These are phyloP conservation scores for Lasioglossum calceatum DNA, from an alignment of 2,888 invertebrate genomes.

Conservation along the genomic window DNA sequence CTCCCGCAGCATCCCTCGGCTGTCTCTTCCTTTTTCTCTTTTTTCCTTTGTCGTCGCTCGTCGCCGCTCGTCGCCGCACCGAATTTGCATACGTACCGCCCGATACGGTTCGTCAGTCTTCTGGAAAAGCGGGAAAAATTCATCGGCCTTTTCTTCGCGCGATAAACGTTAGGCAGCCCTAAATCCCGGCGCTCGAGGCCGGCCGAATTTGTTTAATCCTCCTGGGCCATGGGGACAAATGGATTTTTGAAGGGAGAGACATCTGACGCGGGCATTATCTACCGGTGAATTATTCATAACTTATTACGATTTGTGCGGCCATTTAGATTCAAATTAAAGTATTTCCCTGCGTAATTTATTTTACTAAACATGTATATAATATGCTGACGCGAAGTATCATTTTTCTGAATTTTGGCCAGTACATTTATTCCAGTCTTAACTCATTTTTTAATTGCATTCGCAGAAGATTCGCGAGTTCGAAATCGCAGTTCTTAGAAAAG, in stretches of 20 bases:
- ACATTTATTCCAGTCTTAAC: not conserved
- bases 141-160: slow-evolving; percentile 17
- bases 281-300: not conserved
- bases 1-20: not conserved
- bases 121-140: slow-evolving; percentile 28
- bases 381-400: too few relatives aligned
- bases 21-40: not conserved
- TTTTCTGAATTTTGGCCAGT: not conserved
- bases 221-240: not conserved
- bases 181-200: slow-evolving; percentile 25
- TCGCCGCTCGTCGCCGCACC: slow-evolving; percentile 11
- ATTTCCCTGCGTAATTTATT: not conserved
- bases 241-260: not conserved
- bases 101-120: slow-evolving; percentile 40
- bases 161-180: slow-evolving; percentile 4
- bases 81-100: slow-evolving; percentile 49
- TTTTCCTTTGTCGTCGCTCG: not conserved
- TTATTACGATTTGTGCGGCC: not conserved
- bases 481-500: not conserved
- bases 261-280: not conserved
- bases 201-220: not conserved
- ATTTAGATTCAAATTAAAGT: not conserved
- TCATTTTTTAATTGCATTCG: too few relatives aligned
- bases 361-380: too few relatives aligned
- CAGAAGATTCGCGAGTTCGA: not conserved